These are phyloP conservation scores for Alauda arvensis DNA, from an alignment of 2,797 vertebrate genomes.

Conservation along the genomic window DNA sequence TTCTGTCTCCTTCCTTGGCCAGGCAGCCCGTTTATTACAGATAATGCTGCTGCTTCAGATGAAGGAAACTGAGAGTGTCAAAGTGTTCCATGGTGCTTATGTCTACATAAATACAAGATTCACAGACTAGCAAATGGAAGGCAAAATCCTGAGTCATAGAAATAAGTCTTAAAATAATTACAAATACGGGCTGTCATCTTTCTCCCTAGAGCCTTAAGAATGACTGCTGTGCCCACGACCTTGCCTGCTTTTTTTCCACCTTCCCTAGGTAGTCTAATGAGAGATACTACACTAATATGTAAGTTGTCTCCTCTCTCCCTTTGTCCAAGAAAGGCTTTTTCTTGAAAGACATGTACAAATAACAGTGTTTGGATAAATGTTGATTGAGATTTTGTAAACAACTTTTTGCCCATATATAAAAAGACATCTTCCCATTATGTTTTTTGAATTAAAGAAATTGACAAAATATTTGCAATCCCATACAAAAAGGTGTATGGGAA, in stretches of 20 bases:
- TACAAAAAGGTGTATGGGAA: background rate
- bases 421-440: fast-evolving
- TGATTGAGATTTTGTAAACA: background rate
- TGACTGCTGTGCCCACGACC: background rate
- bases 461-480: background rate
- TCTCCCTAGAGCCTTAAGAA: background rate
- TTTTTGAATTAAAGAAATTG: background rate
- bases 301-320: background rate
- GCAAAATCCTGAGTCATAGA: background rate
- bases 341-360: background rate
- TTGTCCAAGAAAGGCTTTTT: background rate
- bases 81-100: background rate
- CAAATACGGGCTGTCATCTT: background rate
- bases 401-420: background rate
- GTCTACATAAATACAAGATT: slow-evolving; percentile 3
- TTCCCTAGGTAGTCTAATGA: background rate
- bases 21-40: background rate
- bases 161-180: background rate
- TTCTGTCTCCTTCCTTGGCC: background rate
- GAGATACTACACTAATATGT: background rate
- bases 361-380: background rate
- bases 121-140: background rate
- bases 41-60: background rate
- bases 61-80: background rate
- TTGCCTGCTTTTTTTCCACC: background rate